phyloP scores from a whole-genome alignment of 1,140 invertebrate genomes.

The Papilio dardanus region DNA sequence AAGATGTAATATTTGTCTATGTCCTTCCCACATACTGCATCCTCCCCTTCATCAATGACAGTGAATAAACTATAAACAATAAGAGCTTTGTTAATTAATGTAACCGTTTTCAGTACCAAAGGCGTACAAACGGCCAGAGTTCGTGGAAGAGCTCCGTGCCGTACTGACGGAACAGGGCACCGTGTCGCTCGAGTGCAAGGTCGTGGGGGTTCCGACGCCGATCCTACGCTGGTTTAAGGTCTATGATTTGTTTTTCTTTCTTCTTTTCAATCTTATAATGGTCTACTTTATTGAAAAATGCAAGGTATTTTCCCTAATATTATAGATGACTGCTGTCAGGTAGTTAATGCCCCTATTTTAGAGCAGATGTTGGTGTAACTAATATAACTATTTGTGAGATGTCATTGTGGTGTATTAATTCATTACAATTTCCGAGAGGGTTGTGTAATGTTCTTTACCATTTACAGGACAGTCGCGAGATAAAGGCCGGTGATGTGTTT shows the following conservation, averaged over 20 bases:
- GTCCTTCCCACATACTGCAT: too few relatives aligned
- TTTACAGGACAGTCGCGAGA: constrained; percentile 90
- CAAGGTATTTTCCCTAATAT: background rate
- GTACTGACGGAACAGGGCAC: constrained; percentile 93
- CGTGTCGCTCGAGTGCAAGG: constrained; percentile 94
- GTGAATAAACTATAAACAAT: background rate
- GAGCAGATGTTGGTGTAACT: too few relatives aligned
- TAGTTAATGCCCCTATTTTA: too few relatives aligned
- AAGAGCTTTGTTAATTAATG: background rate
- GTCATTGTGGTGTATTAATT: too few relatives aligned
- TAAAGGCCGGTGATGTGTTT: constrained; percentile 94
- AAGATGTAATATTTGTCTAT: too few relatives aligned
- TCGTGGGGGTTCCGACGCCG: constrained; percentile 93
- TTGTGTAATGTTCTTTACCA: background rate
- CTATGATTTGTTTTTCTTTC: constrained; percentile 1
- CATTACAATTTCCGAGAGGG: background rate
- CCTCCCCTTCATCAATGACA: background rate
- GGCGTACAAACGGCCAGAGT: constrained; percentile 93
- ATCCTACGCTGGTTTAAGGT: constrained; percentile 88
- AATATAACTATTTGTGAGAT: too few relatives aligned
- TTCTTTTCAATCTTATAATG: background rate
- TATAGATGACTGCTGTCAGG: background rate
- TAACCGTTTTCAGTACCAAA: constrained; percentile 87
- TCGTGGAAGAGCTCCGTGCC: constrained; percentile 91
- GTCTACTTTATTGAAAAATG: background rate